Conservation (phyloP, 2,888 invertebrate species). For the Megastigmus dorsalis region DNA sequence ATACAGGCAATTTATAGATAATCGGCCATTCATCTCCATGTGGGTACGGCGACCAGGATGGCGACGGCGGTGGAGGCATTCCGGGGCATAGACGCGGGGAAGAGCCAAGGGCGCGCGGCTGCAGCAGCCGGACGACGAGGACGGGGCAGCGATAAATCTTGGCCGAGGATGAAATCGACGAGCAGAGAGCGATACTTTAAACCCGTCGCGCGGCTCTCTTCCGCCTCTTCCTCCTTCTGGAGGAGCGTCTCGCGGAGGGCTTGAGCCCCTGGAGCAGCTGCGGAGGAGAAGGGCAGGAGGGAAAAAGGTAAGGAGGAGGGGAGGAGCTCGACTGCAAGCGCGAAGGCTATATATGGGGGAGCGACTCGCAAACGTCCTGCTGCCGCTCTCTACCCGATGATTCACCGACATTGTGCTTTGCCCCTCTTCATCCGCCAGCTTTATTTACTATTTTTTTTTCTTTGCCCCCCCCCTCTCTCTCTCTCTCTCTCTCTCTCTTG, state of each 20-base stretch:
- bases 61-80: too few species aligned
- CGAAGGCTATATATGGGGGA: too few species aligned
- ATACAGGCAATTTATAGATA: not conserved
- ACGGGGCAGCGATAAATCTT: constrained; percentile 39
- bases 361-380: not conserved
- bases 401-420: constrained; percentile 19
- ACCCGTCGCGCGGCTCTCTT: not conserved
- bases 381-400: constrained; percentile 12
- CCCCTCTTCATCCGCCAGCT: not conserved
- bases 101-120: too few species aligned
- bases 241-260: not conserved
- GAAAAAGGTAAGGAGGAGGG: not conserved
- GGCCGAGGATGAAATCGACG: not conserved
- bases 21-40: constrained; percentile 9
- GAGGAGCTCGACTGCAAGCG: not conserved
- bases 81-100: too few species aligned
- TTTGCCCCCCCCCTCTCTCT: not conserved
- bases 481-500: not conserved
- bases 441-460: constrained; percentile 21
- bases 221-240: not conserved
- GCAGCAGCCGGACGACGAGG: not conserved
- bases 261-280: too few species aligned
- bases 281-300: not conserved
- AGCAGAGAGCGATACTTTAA: not conserved
- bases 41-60: too few species aligned